phyloP scores from a whole-genome alignment of 2,113 vertebrate species.

The Aspiorhynchus laticeps region DNA sequence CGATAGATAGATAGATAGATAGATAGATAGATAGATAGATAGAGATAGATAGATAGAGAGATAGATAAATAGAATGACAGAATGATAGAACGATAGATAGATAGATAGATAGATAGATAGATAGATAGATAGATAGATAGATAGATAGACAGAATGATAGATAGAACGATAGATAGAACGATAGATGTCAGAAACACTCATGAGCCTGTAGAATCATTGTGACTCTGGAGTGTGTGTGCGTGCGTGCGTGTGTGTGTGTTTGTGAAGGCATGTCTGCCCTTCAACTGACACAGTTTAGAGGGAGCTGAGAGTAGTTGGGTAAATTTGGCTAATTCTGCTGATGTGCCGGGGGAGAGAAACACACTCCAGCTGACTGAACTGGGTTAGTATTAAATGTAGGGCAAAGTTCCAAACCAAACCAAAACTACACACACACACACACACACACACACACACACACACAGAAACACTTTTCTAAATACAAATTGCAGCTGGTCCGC shows the following conservation, averaged over 20 bases:
- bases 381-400: constrained; percentile 58
- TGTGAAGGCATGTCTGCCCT: constrained; percentile 37
- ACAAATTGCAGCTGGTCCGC: constrained; percentile 13
- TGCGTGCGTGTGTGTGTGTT: background rate
- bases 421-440: constrained; percentile 10
- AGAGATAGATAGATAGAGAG: background rate
- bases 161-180: too few species aligned
- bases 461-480: constrained; percentile 6
- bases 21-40: background rate
- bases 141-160: too few species aligned
- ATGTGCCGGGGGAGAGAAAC: constrained; percentile 51
- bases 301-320: constrained; percentile 37
- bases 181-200: background rate
- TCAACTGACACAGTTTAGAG: constrained; percentile 56
- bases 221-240: background rate
- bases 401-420: constrained; percentile 53
- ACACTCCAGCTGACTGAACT: constrained; percentile 54
- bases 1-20: background rate
- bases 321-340: constrained; percentile 55
- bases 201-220: background rate
- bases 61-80: too few species aligned
- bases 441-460: constrained; percentile 1
- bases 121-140: too few species aligned
- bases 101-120: background rate
- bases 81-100: background rate